phyloP scores from a whole-genome alignment of 2,888 invertebrate genomes.

The Brenthis daphne region DNA sequence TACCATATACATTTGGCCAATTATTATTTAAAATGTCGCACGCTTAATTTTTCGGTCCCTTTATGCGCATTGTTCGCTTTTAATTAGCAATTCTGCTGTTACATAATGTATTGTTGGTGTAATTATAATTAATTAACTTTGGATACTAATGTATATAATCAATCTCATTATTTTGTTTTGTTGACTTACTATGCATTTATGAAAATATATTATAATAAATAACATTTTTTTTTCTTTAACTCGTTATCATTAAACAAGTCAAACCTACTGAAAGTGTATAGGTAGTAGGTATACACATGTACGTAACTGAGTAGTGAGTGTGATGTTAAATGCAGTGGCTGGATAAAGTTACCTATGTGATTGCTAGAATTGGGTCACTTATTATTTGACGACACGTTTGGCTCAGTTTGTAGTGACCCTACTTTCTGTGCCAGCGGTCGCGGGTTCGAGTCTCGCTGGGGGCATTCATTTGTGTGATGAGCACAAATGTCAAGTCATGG shows the following conservation, averaged over 20 bases:
- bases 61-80: constrained; percentile 47
- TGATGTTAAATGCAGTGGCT: too few species aligned
- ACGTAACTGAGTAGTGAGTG: too few species aligned
- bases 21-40: constrained; percentile 25
- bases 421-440: too few species aligned
- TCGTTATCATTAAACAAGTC: not conserved
- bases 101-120: constrained; percentile 52
- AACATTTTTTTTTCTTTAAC: constrained; percentile 33
- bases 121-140: constrained; percentile 56
- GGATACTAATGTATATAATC: constrained; percentile 41
- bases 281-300: too few species aligned
- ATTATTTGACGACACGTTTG: too few species aligned
- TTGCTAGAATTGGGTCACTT: too few species aligned
- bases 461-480: too few species aligned
- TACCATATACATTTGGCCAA: constrained; percentile 9
- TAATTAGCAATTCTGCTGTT: constrained; percentile 47
- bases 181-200: constrained; percentile 5
- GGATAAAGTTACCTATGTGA: too few species aligned
- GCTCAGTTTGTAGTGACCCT: too few species aligned
- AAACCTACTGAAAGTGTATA: too few species aligned
- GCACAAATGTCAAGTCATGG: too few species aligned
- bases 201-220: constrained; percentile 29
- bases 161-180: constrained; percentile 5
- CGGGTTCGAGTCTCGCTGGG: too few species aligned
- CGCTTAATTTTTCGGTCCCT: constrained; percentile 42